A percentile compares a stretch with the other conserved stretches of the same genome.
These are phyloP conservation scores for Erythrocercus mccallii DNA, from an alignment of 2,113 vertebrate species.

Conservation along the genomic window DNA sequence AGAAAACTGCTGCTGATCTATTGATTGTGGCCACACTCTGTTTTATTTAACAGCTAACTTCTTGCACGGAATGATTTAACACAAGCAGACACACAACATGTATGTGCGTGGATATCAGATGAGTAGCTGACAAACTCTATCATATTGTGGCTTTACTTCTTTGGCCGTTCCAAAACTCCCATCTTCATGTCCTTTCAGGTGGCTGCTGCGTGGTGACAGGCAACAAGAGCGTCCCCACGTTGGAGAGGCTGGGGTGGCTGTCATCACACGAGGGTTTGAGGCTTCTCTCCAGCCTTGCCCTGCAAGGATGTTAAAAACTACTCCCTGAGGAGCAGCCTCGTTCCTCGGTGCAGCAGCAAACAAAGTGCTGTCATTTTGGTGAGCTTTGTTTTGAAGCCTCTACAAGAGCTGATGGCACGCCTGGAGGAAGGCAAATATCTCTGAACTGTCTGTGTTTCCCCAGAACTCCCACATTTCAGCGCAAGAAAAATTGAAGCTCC, in stretches of 20 bases:
- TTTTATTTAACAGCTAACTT: constrained; percentile 16
- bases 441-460: background rate
- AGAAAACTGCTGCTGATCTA: background rate
- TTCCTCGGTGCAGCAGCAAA: constrained; percentile 1
- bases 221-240: background rate
- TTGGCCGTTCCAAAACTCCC: background rate
- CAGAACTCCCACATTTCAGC: background rate
- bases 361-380: constrained; percentile 14
- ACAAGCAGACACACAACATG: constrained; percentile 1
- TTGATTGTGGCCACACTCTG: background rate
- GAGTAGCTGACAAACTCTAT: background rate
- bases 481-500: background rate
- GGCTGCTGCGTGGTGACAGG: background rate
- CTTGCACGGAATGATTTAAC: constrained; percentile 34
- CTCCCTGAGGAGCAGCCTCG: background rate
- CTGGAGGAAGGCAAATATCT: constrained; percentile 42
- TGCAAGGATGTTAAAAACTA: background rate
- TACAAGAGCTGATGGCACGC: constrained; percentile 5
- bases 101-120: background rate
- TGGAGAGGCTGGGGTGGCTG: background rate
- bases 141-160: background rate
- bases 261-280: background rate
- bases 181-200: background rate
- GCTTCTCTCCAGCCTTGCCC: background rate
- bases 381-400: constrained; percentile 32